phyloP scores from a whole-genome alignment of 2,113 vertebrate species.

The Okapia johnstoni region DNA sequence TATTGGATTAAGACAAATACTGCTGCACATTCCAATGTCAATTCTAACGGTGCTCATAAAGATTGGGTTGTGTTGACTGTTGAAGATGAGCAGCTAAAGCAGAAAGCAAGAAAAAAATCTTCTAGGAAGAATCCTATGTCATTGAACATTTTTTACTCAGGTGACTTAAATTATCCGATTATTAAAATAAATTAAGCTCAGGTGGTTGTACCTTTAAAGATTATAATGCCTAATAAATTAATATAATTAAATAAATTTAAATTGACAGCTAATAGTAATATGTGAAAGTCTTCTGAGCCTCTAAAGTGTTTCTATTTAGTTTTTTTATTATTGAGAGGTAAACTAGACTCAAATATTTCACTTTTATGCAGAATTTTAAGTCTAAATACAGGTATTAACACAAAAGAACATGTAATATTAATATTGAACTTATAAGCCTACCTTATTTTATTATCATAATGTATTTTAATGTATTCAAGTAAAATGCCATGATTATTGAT shows the following conservation, averaged over 20 bases:
- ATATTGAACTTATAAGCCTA: neutral
- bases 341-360: neutral
- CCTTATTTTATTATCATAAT: neutral
- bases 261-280: neutral
- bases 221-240: conserved; percentile 25
- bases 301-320: neutral
- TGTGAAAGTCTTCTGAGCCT: neutral
- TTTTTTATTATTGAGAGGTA: neutral
- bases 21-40: conserved; percentile 77
- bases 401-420: neutral
- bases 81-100: conserved; percentile 72
- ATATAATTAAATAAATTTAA: neutral
- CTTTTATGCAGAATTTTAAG: neutral
- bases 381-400: neutral
- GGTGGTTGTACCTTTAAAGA: neutral
- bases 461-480: neutral
- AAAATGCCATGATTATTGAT: neutral
- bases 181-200: conserved; percentile 42
- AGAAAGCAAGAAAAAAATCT: conserved; percentile 60
- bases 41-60: conserved; percentile 69
- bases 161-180: conserved; percentile 41
- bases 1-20: conserved; percentile 84
- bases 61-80: conserved; percentile 75
- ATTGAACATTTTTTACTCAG: conserved; percentile 25
- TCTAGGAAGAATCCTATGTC: neutral